Conservation (phyloP, 2,113 vertebrate species). For the human (Homo sapiens) region GRCh38 chr1:97226001-97226500, state of each 20-base stretch:
- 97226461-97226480: background rate
- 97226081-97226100: background rate
- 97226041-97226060: background rate
- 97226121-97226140: background rate
- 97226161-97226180: background rate
- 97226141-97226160: background rate
- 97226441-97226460: background rate
- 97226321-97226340: background rate
- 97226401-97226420: background rate
- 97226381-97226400: background rate
- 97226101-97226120: background rate
- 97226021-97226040: background rate
- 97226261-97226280: background rate
- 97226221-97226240: no score
- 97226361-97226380: background rate
- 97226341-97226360: background rate
- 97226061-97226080: no score
- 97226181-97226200: background rate
- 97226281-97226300: background rate
- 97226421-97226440: background rate
- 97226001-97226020: background rate
- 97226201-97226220: background rate
- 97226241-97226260: background rate
- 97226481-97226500: background rate
- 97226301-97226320: background rate